Evolutionary conservation across 2,113 vertebrate genomes (phyloP).

Genomic region (Pavo muticus): DNA sequence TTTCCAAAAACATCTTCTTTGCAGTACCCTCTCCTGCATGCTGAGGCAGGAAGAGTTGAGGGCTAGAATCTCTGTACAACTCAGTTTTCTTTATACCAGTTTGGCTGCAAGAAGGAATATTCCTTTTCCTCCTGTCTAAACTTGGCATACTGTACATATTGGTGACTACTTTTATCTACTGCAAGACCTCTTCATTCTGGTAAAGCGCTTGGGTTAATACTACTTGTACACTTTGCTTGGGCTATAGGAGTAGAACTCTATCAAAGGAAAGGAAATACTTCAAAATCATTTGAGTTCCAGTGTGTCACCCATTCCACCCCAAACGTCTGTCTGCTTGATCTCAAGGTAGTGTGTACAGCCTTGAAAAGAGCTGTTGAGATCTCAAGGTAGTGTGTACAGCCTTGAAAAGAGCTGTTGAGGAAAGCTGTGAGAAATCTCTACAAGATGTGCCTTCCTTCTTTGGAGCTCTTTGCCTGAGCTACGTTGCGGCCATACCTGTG

Average conservation of each 20-base stretch:
- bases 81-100: neutral
- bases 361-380: neutral
- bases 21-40: neutral
- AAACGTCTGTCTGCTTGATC: neutral
- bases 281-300: neutral
- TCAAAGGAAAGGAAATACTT: neutral
- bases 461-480: neutral
- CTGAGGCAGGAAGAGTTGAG: neutral
- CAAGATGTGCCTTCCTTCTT: neutral
- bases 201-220: neutral
- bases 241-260: neutral
- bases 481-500: neutral
- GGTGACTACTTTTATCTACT: neutral
- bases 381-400: neutral
- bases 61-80: neutral
- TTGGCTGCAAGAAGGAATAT: neutral
- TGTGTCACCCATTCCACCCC: fast-evolving
- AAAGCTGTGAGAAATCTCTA: neutral
- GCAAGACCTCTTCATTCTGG: neutral
- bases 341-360: neutral
- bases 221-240: neutral
- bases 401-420: neutral
- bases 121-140: neutral
- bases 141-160: neutral
- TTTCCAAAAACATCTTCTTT: neutral